A percentile compares a stretch with the other conserved stretches of the same genome.
phyloP scores from a whole-genome alignment of 2,888 invertebrate genomes.

The Mythimna lalbum region DNA sequence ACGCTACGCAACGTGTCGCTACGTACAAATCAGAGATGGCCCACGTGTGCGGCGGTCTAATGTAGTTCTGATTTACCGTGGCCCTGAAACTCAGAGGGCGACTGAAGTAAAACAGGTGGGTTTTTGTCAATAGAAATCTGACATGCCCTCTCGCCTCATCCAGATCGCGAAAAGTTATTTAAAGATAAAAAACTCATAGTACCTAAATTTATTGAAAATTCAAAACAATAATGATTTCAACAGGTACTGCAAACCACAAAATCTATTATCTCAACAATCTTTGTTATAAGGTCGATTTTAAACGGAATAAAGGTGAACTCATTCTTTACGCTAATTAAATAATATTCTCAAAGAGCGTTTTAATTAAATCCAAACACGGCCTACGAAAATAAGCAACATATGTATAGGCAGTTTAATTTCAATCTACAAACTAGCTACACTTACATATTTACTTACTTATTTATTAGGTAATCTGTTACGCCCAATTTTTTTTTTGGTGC shows the following conservation, averaged over 20 bases:
- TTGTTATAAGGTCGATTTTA: conserved; percentile 15
- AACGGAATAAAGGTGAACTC: conserved; percentile 56
- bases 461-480: conserved; percentile 15
- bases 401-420: conserved; percentile 37
- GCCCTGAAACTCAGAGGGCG: no score
- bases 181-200: not conserved
- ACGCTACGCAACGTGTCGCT: no score
- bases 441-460: not conserved
- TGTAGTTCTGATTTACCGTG: no score
- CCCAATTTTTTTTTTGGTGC: no score
- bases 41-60: no score
- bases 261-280: not conserved
- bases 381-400: not conserved
- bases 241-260: not conserved
- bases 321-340: conserved; percentile 72
- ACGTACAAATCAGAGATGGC: no score
- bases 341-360: conserved; percentile 72
- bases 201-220: not conserved
- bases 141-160: no score
- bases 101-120: no score
- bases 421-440: conserved; percentile 22
- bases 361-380: conserved; percentile 73
- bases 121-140: no score
- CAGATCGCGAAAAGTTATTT: no score
- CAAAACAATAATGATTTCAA: not conserved